Base-by-base conservation (phyloP, 2,888 invertebrate species). In the Diloba caeruleocephala region DNA sequence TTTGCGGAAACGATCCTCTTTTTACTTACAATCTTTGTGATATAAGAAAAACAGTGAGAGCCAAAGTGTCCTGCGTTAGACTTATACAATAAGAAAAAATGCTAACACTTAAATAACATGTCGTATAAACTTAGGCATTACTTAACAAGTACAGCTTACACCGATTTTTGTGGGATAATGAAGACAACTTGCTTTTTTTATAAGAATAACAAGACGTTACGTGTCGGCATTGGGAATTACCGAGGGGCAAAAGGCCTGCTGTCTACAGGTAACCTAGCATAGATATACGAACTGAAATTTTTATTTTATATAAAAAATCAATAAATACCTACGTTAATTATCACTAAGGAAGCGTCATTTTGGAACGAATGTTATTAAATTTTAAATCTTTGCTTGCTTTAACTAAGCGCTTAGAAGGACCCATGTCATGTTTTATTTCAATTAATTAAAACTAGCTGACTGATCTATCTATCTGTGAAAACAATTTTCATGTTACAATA, bases 91-190 rank as follows among this genome's bases (percentile, higher is more conserved):
- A 88, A 84, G 84, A 84, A 84, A 79, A 89, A 89, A 88, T 88
- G 86, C 91, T 89, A 89, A 88, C 84, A 89, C 89, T 89, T 89
- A 89, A 81, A 82, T 82, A 88, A 89, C 85, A 88, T 79, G 80
- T 88, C 83, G 83, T 88, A 89, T 84, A 88, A 90, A 90, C 91
- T 91, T 92, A 92, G 90, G 90, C 90, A 85, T 87, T 89, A 89
- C 87, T 90, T 91, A 91, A 88, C 83, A 85, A 82, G 84, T 90
- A 89, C 71, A 87, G 84, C 85, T 90, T 89, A 89, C 78, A 88
- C 81, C 81, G 72, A 85, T 78, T 74, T 74, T 75, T 76, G 80
- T 76, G 76, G 74, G 55, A 68, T 51, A 57, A 58, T 48, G 60
- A 70, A 64, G 52, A 71, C 45, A 71, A 46, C 45, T 62, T 63